Conservation (phyloP, 2,888 invertebrate genomes). For the Drosophila setosimentum region DNA sequence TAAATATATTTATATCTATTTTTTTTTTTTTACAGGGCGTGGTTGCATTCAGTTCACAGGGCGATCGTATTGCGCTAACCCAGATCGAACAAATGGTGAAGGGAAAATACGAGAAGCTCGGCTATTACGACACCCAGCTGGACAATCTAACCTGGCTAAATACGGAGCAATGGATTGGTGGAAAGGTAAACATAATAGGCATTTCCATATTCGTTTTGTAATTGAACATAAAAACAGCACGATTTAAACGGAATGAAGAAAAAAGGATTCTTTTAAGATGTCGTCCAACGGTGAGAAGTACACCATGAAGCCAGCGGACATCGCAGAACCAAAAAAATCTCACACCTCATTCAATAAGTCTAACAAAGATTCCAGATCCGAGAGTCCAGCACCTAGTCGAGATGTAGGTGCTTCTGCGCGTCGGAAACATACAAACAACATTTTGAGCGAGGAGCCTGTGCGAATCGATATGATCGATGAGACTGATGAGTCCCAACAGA, state of each 20-base stretch:
- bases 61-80: constrained; percentile 98
- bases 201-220: background rate
- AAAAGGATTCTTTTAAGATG: background rate
- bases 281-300: background rate
- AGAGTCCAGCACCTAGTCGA: background rate
- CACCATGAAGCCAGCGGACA: fast-evolving
- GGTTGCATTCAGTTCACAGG: constrained; percentile 99
- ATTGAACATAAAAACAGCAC: background rate
- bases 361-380: background rate
- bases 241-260: background rate
- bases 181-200: constrained; percentile 81
- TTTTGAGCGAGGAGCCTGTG: background rate
- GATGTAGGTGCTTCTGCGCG: background rate
- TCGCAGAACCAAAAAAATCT: background rate
- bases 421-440: background rate
- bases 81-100: constrained; percentile 98
- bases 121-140: constrained; percentile 97
- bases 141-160: constrained; percentile 98
- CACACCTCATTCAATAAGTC: too few species aligned
- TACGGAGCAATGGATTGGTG: constrained; percentile 96
- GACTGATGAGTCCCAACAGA: background rate
- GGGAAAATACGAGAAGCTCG: constrained; percentile 96
- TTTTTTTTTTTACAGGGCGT: constrained; percentile 89
- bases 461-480: background rate
- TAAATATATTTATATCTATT: background rate